phyloP scores from a whole-genome alignment of 35 echinoderm and acorn worm species.

The Nesometra sesokonis region DNA sequence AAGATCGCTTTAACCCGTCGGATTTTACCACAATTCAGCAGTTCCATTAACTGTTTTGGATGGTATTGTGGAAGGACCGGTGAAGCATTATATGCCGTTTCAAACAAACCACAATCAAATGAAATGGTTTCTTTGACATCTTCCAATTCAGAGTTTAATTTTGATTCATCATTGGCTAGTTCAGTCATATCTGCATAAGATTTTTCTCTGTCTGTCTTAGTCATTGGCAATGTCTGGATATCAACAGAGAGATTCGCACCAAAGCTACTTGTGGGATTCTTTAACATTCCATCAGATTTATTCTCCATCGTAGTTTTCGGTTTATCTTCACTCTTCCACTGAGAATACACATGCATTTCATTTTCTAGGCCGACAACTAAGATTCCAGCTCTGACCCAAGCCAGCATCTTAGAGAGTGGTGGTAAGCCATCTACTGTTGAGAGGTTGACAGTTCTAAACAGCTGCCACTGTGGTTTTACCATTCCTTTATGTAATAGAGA shows the following conservation, averaged over 20 bases:
- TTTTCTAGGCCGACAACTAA: constrained; percentile 81
- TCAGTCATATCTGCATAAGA: constrained; percentile 75
- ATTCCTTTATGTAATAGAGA: constrained; percentile 28
- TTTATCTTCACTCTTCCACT: constrained; percentile 54
- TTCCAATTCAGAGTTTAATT: constrained; percentile 1
- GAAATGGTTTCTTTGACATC: constrained; percentile 23
- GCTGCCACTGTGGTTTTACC: constrained; percentile 51
- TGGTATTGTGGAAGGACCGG: constrained; percentile 95
- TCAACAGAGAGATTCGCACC: constrained; percentile 51
- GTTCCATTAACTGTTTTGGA: constrained; percentile 79
- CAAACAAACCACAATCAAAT: constrained; percentile 70
- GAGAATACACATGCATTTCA: constrained; percentile 98
- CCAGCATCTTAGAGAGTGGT: constrained; percentile 88
- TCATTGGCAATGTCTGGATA: constrained; percentile 68
- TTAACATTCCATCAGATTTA: neutral
- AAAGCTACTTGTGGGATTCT: constrained; percentile 3
- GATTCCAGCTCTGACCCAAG: constrained; percentile 93
- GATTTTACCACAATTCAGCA: constrained; percentile 92
- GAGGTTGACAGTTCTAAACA: constrained; percentile 52
- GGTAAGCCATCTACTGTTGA: constrained; percentile 67
- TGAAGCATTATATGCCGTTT: constrained; percentile 58
- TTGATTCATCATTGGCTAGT: constrained; percentile 23
- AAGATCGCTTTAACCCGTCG: constrained; percentile 92
- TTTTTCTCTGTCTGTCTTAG: constrained; percentile 68
- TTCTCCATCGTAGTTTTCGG: constrained; percentile 5